Base-by-base conservation (phyloP, 2,113 vertebrate species). In the Garra rufa region DNA sequence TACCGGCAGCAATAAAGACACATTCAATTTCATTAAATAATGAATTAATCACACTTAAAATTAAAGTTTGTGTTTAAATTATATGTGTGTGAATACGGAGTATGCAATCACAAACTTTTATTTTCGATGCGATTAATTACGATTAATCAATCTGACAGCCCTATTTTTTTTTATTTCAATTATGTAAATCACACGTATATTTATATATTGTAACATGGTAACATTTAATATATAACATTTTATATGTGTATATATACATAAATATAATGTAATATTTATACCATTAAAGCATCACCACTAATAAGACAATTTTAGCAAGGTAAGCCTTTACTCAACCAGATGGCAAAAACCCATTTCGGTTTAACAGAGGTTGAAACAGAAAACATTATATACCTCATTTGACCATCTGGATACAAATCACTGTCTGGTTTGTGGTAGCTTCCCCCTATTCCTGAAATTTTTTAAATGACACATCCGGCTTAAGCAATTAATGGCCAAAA, bases 381-480 rank as follows among this genome's bases (percentile, higher is more conserved):
- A 50, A 34, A 28, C 48, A 24, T 4, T 14, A 77, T 15, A 59
- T 26, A 59, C 55, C 4, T 14, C 1, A 76, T 55, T 55, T 21
- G 74, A 76, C 74, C 48, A 55, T 55, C 74, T 38, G 4, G 30
- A 43, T 26, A 7, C 19, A 2, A 76, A 38, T 57, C 48, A 52
- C 2, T 38, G 44, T 43, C 67, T 71, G 69, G 11, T 3, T 78
- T 57, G 52, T 43, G 10, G 6, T 59, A 21, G 3, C 38, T 44
- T 61, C 34, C 55, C 3, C 21, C n/a, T 1, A 50, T 70, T 70
- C 15, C 17, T 67, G 17, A 48, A 48, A 55, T 73, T 77, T 73
- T 77, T 70, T 38, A n/a, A 26, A 43, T 81, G 81, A 87, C 77
- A 89, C 85, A 85, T 86, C 65, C 38, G 79, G 76, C 30, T 76